phyloP scores from a whole-genome alignment of 2,113 vertebrate species.

The Pholis gunnellus region DNA sequence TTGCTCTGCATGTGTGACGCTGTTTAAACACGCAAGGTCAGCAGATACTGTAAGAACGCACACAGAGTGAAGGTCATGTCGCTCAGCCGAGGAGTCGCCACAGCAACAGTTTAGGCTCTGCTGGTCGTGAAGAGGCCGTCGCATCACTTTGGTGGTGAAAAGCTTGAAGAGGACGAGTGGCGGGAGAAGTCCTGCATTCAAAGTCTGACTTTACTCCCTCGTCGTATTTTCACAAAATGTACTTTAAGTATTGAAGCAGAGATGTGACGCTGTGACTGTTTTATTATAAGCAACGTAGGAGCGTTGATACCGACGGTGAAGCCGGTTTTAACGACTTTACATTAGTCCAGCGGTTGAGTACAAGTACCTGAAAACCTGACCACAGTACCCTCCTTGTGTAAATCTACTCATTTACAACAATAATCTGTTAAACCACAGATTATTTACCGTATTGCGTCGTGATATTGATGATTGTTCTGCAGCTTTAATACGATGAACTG shows the following conservation, averaged over 20 bases:
- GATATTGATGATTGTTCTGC: background rate
- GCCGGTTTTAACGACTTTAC: no score
- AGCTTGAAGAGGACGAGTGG: background rate
- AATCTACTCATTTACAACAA: background rate
- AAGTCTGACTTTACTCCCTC: no score
- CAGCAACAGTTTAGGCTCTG: constrained; percentile 38
- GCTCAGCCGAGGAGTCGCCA: constrained; percentile 51
- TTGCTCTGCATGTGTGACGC: constrained; percentile 4
- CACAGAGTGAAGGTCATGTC: constrained; percentile 59
- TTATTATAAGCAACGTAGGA: no score
- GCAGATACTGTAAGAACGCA: constrained; percentile 3
- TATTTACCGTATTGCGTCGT: background rate
- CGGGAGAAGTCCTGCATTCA: no score
- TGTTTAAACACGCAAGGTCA: constrained; percentile 47
- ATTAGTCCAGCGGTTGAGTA: no score
- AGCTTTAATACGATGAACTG: background rate
- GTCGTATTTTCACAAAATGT: no score
- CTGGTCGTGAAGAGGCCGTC: constrained; percentile 11
- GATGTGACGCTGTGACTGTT: no score
- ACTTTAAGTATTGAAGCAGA: no score
- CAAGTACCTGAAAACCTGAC: background rate
- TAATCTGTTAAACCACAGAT: background rate
- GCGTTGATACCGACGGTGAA: no score
- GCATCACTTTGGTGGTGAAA: background rate
- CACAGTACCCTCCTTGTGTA: background rate